phyloP scores from a whole-genome alignment of 2,888 invertebrate genomes.

The Brassicogethes aeneus region DNA sequence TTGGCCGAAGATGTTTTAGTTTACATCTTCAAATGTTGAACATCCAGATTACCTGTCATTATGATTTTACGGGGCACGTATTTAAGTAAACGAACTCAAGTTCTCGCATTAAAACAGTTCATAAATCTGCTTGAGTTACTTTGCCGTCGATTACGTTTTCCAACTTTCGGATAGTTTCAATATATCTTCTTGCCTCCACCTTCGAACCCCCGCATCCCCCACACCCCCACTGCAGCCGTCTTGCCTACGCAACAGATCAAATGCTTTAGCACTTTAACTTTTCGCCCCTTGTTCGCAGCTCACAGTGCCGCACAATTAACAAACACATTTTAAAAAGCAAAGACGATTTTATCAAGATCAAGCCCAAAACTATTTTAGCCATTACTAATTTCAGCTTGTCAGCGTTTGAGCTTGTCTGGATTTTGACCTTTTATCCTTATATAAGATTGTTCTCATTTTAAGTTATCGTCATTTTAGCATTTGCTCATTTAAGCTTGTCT shows the following conservation, averaged over 20 bases:
- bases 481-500: too few species aligned
- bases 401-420: too few species aligned
- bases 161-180: conserved; percentile 19
- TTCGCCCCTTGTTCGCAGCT: conserved; percentile 1
- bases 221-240: too few species aligned
- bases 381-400: too few species aligned
- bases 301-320: too few species aligned
- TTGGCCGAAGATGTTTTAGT: conserved; percentile 21
- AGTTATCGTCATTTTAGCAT: too few species aligned
- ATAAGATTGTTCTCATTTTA: too few species aligned
- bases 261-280: conserved; percentile 17
- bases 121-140: conserved; percentile 26
- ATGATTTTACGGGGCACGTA: conserved; percentile 29
- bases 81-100: conserved; percentile 27
- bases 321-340: not conserved
- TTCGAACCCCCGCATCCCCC: too few species aligned
- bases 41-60: conserved; percentile 30
- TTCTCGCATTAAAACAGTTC: conserved; percentile 27
- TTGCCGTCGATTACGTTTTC: conserved; percentile 22
- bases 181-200: too few species aligned
- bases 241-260: conserved; percentile 14
- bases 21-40: conserved; percentile 25
- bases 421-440: too few species aligned
- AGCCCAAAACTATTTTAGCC: too few species aligned
- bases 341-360: too few species aligned